Conservation (phyloP, 2,888 invertebrate species). For the Choreutis nemorana region DNA sequence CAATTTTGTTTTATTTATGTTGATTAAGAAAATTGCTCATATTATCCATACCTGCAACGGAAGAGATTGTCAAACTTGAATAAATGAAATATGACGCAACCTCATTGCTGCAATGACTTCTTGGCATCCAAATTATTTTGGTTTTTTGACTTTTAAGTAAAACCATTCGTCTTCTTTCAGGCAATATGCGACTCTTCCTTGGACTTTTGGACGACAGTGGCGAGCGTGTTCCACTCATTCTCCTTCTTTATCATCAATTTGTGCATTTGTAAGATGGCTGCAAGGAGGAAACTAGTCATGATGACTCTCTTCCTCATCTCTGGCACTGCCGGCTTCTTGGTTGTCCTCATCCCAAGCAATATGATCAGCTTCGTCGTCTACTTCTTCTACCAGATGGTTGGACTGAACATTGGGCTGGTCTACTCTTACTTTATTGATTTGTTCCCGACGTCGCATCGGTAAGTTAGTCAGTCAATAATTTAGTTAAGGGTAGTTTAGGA, state of each 20-base stretch:
- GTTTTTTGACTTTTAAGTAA: too few relatives aligned
- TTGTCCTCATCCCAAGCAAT: conserved; percentile 17
- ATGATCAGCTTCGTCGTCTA: conserved; percentile 22
- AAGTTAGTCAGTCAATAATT: too few relatives aligned
- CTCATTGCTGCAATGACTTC: too few relatives aligned
- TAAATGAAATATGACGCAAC: too few relatives aligned
- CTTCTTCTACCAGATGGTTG: conserved; percentile 20
- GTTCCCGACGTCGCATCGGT: conserved; percentile 32
- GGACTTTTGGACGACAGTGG: conserved; percentile 4
- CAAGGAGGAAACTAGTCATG: conserved; percentile 20
- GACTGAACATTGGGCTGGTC: conserved; percentile 22
- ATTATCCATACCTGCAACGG: too few relatives aligned
- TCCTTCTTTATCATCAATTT: conserved; percentile 19
- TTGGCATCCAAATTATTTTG: too few relatives aligned
- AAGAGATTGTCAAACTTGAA: too few relatives aligned
- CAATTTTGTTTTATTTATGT: too few relatives aligned
- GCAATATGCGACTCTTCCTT: conserved; percentile 6
- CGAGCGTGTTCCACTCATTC: conserved; percentile 5
- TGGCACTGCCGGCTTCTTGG: conserved; percentile 14
- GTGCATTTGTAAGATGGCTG: conserved; percentile 18
- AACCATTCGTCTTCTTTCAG: too few relatives aligned
- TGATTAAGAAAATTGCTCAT: too few relatives aligned
- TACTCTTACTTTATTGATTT: conserved; percentile 30
- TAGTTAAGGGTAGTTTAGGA: too few relatives aligned
- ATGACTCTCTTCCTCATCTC: conserved; percentile 17